Evolutionary conservation across 1,140 invertebrate genomes (phyloP).

Genomic region (Achroia grisella): DNA sequence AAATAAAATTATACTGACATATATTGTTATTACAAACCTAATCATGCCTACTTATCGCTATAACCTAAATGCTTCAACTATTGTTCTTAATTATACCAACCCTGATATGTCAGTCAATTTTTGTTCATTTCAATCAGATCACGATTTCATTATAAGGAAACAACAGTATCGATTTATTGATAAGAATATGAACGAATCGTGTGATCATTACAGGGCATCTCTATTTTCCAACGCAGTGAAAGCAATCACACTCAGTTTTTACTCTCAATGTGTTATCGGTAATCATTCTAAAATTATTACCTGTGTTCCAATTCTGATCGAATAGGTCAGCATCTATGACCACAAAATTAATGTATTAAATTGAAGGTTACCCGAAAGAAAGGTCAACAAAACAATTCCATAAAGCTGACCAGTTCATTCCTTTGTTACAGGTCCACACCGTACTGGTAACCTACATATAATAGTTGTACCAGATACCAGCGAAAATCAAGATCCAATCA

Average conservation of each 20-base stretch:
- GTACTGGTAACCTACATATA: slow-evolving; percentile 22
- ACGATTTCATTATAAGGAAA: slow-evolving; percentile 28
- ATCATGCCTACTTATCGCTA: too few relatives aligned
- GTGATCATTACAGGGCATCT: slow-evolving; percentile 12
- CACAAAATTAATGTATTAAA: slow-evolving; percentile 34
- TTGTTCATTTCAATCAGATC: slow-evolving; percentile 21
- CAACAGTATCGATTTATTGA: slow-evolving; percentile 18
- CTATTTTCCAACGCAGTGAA: slow-evolving; percentile 2
- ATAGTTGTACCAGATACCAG: slow-evolving; percentile 7
- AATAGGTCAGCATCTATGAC: slow-evolving; percentile 38
- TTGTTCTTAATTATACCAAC: slow-evolving; percentile 16
- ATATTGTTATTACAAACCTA: slow-evolving; percentile 1
- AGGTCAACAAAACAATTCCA: slow-evolving; percentile 30
- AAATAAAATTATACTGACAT: too few relatives aligned
- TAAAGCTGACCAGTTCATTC: slow-evolving; percentile 25
- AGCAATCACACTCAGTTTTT: background rate
- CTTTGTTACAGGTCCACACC: slow-evolving; percentile 48
- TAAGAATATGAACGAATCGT: slow-evolving; percentile 11
- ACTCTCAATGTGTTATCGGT: background rate
- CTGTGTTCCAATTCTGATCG: slow-evolving; percentile 7
- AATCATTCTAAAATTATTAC: background rate
- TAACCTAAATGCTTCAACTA: slow-evolving; percentile 8
- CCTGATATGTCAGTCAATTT: slow-evolving; percentile 32
- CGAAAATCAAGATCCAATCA: slow-evolving; percentile 22
- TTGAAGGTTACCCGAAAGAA: slow-evolving; percentile 37